Evolutionary conservation across 2,113 vertebrate genomes (phyloP), one percentile per base, ranked within the genome.

Genomic region (Desmodus rotundus): DNA sequence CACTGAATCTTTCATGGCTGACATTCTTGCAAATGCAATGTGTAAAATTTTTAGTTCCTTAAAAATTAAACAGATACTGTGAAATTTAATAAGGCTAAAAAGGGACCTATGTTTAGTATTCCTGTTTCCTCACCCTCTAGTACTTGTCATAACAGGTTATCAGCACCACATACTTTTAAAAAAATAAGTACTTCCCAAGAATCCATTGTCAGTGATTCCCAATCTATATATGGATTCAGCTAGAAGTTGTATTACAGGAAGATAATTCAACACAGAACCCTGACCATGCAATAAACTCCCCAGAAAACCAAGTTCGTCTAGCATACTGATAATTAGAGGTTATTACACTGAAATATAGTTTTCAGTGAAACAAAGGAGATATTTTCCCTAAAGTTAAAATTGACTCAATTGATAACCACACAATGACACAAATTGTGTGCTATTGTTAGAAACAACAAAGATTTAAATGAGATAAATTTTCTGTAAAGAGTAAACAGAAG

Each of bases 1-100:
- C 91, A 92, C 86, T 98, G 95, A 97, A 96, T 93, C 86, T 97
- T 96, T 97, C 96, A 95, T 95, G 91, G 82, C 67, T 61, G 72
- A 91, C 76, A 82, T 91, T 97, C 97, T 96, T 93, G 80, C 89
- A 97, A 96, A 96, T 47, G 91, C 68, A 80, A 82, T 70, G 83
- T 77, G 84, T 87, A 95, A 89, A 94, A 96, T 12, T 94, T 91
- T 96, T 80, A 96, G 91, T 94, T 94, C 80, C 92, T 98, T 98
- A 96, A 97, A 97, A 97, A 58, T 97, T 93, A 94, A 96, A 97
- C 58, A 90, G 68, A 82, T 0, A 41, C 65, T 86, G 68, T 93
- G 86, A 83, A 95, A 81, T 61, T 80, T 95, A 96, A 87, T 96
- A 43, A 93, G 52, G 56, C 54, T 97, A 93, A 92, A 83, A 88